Evolutionary conservation across 2,113 vertebrate genomes (phyloP), one percentile per base, ranked within the genome.

Genomic region (Sprattus sprattus): DNA sequence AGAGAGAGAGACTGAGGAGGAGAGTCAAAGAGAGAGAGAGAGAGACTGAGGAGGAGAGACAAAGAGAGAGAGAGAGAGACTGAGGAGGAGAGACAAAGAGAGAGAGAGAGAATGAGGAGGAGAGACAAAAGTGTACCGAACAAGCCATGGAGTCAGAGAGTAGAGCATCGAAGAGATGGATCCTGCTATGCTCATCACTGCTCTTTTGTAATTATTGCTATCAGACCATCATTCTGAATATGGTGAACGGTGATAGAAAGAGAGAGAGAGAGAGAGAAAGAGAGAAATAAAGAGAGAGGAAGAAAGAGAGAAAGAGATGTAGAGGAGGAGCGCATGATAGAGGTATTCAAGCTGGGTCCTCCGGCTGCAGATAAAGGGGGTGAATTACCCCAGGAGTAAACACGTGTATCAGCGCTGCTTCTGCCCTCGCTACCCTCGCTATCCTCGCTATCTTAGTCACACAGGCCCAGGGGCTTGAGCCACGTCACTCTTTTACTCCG

Each of bases 311-410:
- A 75, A 9, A 71, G 64, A 71, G n/a, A 78, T 32, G 39, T 28
- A 75, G 67, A 13, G 52, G 15, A 22, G 54, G 54, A 60, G 20
- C 16, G 71, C 5, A 39, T 78, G 28, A 39, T 28, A 11, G 25
- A 78, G 28, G 71, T n/a, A n/a, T n/a, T n/a, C n/a, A 54, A 57
- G 81, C 80, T 47, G 81, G 39, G 39, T 67, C 64, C 25, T 2
- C 71, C 11, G 22, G 71, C 71, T 78, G 28, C 71, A 32, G 25
- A 81, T 71, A 57, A 71, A 46, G 57, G 78, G 20, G 81, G 78
- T 67, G 82, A 81, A 81, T 85, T 75, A 81, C 45, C 54, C 22
- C 81, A 2, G 13, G 20, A 78, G 52, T 57, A 64, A 57, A 78
- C 71, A 78, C 25, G 44, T 28, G 71, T 78, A 10, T 78, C 71